Evolutionary conservation across 2,888 invertebrate genomes (phyloP).

Genomic region (Apamea sordens): DNA sequence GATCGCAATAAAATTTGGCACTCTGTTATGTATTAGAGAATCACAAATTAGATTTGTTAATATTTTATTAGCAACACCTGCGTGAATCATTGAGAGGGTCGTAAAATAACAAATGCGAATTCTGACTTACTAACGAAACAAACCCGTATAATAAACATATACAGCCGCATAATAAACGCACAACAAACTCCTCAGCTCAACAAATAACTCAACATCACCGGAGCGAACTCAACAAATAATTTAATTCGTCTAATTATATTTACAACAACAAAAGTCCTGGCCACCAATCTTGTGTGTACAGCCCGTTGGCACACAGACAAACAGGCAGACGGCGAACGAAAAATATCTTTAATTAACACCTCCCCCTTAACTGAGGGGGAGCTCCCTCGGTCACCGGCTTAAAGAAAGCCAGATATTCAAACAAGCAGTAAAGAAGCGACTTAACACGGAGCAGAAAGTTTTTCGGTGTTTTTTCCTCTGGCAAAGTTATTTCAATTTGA

Average conservation of each 20-base stretch:
- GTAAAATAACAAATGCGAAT: constrained; percentile 45
- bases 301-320: constrained; percentile 55
- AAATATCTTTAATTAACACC: constrained; percentile 68
- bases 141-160: constrained; percentile 18
- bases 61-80: constrained; percentile 62
- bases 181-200: constrained; percentile 16
- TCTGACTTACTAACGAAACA: constrained; percentile 25
- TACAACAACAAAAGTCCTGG: constrained; percentile 50
- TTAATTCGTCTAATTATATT: constrained; percentile 61
- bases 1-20: constrained; percentile 61
- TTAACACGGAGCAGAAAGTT: constrained; percentile 62
- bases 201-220: constrained; percentile 43
- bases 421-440: constrained; percentile 65
- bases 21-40: constrained; percentile 61
- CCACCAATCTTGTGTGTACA: constrained; percentile 63
- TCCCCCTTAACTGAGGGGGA: constrained; percentile 33
- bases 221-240: constrained; percentile 47
- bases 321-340: constrained; percentile 54
- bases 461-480: constrained; percentile 63
- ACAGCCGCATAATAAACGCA: constrained; percentile 18
- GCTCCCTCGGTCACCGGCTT: constrained; percentile 46
- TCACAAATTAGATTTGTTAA: constrained; percentile 61
- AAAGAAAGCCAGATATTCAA: constrained; percentile 65
- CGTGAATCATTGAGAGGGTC: constrained; percentile 43
- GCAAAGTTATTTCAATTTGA: constrained; percentile 67